Evolutionary conservation across 2,113 vertebrate species (phyloP).

Genomic region (Heliornis fulica): DNA sequence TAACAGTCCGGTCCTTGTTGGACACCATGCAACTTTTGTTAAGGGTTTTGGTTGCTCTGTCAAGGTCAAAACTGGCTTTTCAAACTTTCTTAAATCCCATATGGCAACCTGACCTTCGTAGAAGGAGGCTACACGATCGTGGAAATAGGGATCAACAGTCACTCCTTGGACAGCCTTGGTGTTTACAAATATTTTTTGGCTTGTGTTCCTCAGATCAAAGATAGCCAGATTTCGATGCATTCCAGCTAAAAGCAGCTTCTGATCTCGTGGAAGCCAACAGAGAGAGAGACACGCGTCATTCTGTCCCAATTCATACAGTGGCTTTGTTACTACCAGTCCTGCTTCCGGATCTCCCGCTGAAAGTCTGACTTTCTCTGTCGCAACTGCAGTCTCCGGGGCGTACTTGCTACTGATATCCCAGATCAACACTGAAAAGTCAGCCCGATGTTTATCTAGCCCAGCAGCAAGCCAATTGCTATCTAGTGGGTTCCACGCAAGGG

Average conservation of each 20-base stretch:
- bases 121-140: conserved; percentile 94
- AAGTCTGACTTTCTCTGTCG: conserved; percentile 89
- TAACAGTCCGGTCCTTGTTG: conserved; percentile 91
- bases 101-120: conserved; percentile 98
- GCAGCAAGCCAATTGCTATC: conserved; percentile 95
- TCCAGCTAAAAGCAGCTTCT: conserved; percentile 93
- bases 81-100: conserved; percentile 98
- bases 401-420: conserved; percentile 98
- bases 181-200: conserved; percentile 98
- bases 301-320: conserved; percentile 92
- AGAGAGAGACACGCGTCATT: conserved; percentile 97
- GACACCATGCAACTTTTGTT: conserved; percentile 97
- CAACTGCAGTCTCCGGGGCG: conserved; percentile 81
- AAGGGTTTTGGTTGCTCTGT: conserved; percentile 95
- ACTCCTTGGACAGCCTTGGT: conserved; percentile 98
- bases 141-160: conserved; percentile 93
- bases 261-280: conserved; percentile 96
- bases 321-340: conserved; percentile 90
- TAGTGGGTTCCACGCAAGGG: conserved; percentile 93
- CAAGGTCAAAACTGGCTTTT: conserved; percentile 95
- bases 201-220: conserved; percentile 95
- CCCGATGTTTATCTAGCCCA: conserved; percentile 94
- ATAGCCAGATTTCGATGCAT: conserved; percentile 98
- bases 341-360: conserved; percentile 85
- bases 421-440: conserved; percentile 95